Percentiles rank a stretch among this genome's conserved stretches.
phyloP scores from a whole-genome alignment of 2,113 vertebrate species.

The Trinectes maculatus region DNA sequence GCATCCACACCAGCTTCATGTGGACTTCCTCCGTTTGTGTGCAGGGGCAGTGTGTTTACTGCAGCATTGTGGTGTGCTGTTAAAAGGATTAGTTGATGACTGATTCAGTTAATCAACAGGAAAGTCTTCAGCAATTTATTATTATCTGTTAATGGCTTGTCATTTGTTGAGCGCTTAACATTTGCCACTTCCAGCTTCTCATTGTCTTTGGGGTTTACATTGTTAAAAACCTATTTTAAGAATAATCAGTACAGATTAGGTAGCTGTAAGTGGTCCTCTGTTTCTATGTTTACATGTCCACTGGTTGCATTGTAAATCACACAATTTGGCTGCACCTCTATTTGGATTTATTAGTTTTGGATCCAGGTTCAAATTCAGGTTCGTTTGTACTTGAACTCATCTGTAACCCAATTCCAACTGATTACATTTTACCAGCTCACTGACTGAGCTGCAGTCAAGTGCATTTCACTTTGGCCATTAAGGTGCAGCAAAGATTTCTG shows the following conservation, averaged over 20 bases:
- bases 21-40: conserved; percentile 49
- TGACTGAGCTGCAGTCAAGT: conserved; percentile 4
- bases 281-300: neutral
- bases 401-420: neutral
- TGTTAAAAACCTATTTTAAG: too few relatives aligned
- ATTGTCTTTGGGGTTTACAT: too few relatives aligned
- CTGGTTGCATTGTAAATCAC: neutral
- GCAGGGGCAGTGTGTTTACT: conserved; percentile 32
- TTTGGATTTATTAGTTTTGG: too few relatives aligned
- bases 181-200: too few relatives aligned
- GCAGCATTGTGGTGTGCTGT: neutral
- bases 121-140: neutral
- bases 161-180: neutral
- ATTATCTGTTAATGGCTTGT: neutral
- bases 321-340: neutral
- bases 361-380: too few relatives aligned
- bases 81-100: too few relatives aligned
- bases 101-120: too few relatives aligned
- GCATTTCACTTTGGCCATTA: conserved; percentile 8
- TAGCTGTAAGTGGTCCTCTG: neutral
- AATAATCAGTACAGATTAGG: too few relatives aligned
- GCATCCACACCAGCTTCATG: conserved; percentile 13
- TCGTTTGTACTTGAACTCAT: conserved; percentile 11
- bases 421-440: neutral
- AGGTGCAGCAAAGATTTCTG: conserved; percentile 5